phyloP scores from a whole-genome alignment of 2,888 invertebrate species.

The Rhabditoides inermis region DNA sequence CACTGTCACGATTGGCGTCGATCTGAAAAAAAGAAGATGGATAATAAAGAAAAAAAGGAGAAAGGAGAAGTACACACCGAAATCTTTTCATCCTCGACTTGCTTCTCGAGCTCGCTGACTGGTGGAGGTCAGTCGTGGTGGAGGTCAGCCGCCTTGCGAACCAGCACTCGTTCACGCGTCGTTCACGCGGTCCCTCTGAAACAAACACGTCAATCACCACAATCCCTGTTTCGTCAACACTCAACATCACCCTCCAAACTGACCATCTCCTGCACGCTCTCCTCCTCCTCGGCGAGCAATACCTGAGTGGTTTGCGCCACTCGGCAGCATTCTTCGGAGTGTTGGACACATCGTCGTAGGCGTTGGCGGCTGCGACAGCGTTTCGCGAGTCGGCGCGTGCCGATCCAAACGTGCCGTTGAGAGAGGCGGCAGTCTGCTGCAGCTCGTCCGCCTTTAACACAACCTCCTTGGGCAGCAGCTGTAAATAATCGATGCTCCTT shows the following conservation, averaged over 20 bases:
- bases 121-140: too few species aligned
- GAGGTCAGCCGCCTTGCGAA: conserved; percentile 7
- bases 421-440: conserved; percentile 10
- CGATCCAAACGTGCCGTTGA: conserved; percentile 8
- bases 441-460: conserved; percentile 20
- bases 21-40: too few species aligned
- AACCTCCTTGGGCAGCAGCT: too few species aligned
- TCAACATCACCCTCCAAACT: not conserved
- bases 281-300: conserved; percentile 10
- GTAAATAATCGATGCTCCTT: too few species aligned
- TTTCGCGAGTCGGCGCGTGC: conserved; percentile 10
- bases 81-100: too few species aligned
- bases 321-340: conserved; percentile 28
- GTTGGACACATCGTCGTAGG: conserved; percentile 32
- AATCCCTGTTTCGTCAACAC: conserved; percentile 12
- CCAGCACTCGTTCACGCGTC: not conserved
- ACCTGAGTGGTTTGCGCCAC: conserved; percentile 21
- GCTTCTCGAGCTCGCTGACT: too few species aligned
- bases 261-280: conserved; percentile 9
- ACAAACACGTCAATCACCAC: too few species aligned
- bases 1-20: too few species aligned
- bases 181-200: too few species aligned
- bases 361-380: conserved; percentile 36
- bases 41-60: too few species aligned
- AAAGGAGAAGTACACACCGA: too few species aligned